These are phyloP conservation scores for Fistularia tabacaria DNA, from an alignment of 2,797 vertebrate genomes.

Conservation along the genomic window DNA sequence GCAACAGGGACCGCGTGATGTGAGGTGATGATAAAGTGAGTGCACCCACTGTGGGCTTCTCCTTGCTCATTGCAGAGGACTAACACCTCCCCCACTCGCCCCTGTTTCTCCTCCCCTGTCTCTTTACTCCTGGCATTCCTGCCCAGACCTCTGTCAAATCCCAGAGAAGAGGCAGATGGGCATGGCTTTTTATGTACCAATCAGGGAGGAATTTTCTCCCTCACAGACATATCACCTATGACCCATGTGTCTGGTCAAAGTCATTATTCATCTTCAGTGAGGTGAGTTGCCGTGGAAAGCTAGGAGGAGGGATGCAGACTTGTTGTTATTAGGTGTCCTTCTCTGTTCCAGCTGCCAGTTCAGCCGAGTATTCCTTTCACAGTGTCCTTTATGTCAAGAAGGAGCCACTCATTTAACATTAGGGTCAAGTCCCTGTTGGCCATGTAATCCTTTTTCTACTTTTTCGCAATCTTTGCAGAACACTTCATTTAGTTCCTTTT, in stretches of 20 bases:
- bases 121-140: constrained; percentile 62
- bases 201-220: constrained; percentile 80
- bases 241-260: constrained; percentile 75
- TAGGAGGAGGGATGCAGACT: constrained; percentile 41
- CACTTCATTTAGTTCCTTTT: constrained; percentile 1
- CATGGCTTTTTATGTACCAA: constrained; percentile 78
- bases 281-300: constrained; percentile 69
- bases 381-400: constrained; percentile 38
- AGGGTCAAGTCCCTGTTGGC: constrained; percentile 35
- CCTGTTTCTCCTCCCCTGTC: constrained; percentile 39
- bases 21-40: constrained; percentile 55
- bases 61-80: constrained; percentile 42
- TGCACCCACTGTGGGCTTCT: constrained; percentile 51
- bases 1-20: constrained; percentile 41
- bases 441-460: neutral
- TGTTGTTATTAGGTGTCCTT: constrained; percentile 42
- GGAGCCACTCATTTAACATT: constrained; percentile 37
- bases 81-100: constrained; percentile 19
- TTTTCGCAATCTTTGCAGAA: too few species aligned
- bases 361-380: constrained; percentile 45
- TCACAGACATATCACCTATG: constrained; percentile 77
- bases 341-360: constrained; percentile 55
- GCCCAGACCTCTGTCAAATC: constrained; percentile 67
- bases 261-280: constrained; percentile 78
- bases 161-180: constrained; percentile 73